Base-by-base conservation (phyloP, 1,140 invertebrate species). In the Drosophila littoralis region DNA sequence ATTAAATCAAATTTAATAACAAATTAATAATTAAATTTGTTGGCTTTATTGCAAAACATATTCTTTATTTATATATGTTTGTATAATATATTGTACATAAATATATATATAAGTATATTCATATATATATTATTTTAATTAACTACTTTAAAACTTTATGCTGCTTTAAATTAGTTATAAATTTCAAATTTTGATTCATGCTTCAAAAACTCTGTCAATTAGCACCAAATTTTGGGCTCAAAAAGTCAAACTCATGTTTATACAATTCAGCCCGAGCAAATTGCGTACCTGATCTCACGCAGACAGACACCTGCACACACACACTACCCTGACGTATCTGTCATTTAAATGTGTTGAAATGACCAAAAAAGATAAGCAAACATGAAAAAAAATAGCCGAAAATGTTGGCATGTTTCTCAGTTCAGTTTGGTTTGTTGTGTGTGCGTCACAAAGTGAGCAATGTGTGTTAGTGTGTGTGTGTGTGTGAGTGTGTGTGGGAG, bases 341-440 rank as follows among this genome's bases (percentile, higher is more conserved):
- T 76, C 65, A 79, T 88, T 82, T 88, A 88, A 86, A 86, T 86
- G 83, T 82, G 83, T 77, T 88, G 82, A 86, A 85, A 81, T 81
- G 79, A 70, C 79, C 71, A 74, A 75, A 83, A 81, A 79, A 77
- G 76, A 88, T 82, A 88, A 82, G 76, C 66, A 88, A 74, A 88
- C 75, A 59, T 58, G 50, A 66, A 69, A 76, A 76, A 76, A 76
- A 60, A 51, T 66, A 64, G 65, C 60, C 80, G 57, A 88, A 81
- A 85, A 77, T 73, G 65, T 73, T 67, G 28, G 22, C 64, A 74
- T 65, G 60, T 69, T 69, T 61, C 48, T 76, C 76, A 68, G 75
- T 79, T 81, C 75, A 65, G 71, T 13, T 71, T 46, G 57, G 15
- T 63, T 42, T 63, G 36, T 12, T 75, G 45, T 79, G 75, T 66